Evolutionary conservation across 2,113 vertebrate genomes (phyloP).

Genomic region (Equus quagga): DNA sequence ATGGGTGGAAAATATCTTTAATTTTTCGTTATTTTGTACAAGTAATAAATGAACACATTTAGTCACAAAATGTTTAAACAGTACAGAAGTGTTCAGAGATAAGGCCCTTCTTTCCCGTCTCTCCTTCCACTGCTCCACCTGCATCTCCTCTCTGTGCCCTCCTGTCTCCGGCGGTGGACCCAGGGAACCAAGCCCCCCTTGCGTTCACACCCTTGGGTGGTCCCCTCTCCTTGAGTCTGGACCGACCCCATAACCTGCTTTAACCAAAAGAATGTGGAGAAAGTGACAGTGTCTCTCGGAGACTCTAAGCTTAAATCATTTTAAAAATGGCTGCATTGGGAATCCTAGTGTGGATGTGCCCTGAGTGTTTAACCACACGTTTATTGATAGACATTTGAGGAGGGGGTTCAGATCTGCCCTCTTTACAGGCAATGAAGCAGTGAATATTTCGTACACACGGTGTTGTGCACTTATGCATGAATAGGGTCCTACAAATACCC

Average conservation of each 20-base stretch:
- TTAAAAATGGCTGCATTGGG: not conserved
- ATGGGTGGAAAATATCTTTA: not conserved
- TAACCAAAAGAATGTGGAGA: not conserved
- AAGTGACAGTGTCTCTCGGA: not conserved
- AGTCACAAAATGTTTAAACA: not conserved
- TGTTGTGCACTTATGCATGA: not conserved
- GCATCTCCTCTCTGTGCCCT: not conserved
- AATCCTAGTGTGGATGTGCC: not conserved
- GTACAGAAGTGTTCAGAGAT: not conserved
- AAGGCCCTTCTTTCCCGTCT: not conserved
- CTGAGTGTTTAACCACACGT: not conserved
- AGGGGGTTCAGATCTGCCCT: not conserved
- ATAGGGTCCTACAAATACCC: not conserved
- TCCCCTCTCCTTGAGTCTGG: not conserved
- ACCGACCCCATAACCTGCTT: not conserved
- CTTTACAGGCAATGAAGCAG: not conserved
- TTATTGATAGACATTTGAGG: not conserved
- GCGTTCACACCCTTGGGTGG: not conserved
- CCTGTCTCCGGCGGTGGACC: not conserved
- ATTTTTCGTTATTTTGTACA: not conserved
- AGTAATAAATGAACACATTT: not conserved
- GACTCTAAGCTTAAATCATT: not conserved
- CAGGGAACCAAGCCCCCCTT: not conserved
- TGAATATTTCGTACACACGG: not conserved
- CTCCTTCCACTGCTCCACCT: not conserved